Evolutionary conservation across 2,888 invertebrate species (phyloP), one percentile per base, ranked within the genome.

Genomic region (Acleris cristana): DNA sequence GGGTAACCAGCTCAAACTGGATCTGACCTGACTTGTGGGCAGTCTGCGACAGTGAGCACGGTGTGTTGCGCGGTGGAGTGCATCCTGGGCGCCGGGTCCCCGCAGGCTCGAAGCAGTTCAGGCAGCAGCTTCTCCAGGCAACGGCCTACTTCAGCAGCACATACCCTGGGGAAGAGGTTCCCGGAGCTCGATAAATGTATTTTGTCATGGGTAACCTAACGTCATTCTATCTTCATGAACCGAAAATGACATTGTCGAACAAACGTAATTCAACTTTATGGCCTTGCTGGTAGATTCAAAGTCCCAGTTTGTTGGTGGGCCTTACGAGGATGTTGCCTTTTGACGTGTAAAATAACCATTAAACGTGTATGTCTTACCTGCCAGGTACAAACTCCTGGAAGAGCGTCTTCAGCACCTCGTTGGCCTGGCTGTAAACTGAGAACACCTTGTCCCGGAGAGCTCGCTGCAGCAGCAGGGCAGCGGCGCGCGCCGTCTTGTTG

Each of bases 61-160:
- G 97, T 97, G 80, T 97, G 97, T 70, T 97, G 96, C 0, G 97
- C 97, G 78, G 97, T 95, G 71, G 97, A 97, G 82, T 97, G 97
- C 63, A 97, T 96, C 30, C 98, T 93, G 0, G 97, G 96, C 0
- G 97, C 97, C 0, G 97, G 96, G 86, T 98, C 98, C 0, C 98
- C 98, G 49, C 97, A 96, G 76, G 97, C 97, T 0, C 96, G 95
- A 54, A 98, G 86, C 61, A 98, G 85, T 82, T 98, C 98, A 0
- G 98, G 98, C 51, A 98, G 83, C 52, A 97, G 83, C 75, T 97
- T 95, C 87, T 98, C 98, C 21, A 97, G 94, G 76, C 97, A 96
- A 61, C 97, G 94, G 1, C 96, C 95, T 26, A 97, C 95, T 86
- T 98, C 98, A 14, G 96, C 96, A 23, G 96, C 95, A 3, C 97